Percentiles rank a stretch among this genome's conserved stretches.
Conservation (phyloP, 2,113 vertebrate species). For the Cisticola juncidis region DNA sequence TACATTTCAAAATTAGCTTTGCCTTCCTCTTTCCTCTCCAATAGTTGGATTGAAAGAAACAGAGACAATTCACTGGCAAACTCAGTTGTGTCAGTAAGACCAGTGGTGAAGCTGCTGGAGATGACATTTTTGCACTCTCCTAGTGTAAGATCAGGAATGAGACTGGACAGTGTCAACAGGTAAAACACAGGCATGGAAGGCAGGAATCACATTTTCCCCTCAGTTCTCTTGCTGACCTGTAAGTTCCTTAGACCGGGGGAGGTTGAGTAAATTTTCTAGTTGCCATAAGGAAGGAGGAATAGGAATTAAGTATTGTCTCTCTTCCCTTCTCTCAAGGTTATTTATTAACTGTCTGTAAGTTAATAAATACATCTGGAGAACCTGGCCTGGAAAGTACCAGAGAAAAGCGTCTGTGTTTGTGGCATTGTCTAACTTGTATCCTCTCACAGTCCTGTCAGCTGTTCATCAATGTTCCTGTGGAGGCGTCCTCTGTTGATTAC, state of each 20-base stretch:
- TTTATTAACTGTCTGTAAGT: background rate
- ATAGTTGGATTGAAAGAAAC: background rate
- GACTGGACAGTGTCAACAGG: background rate
- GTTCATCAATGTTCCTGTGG: constrained; percentile 89
- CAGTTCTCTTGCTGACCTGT: background rate
- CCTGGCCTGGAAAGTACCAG: background rate
- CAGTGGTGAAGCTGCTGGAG: background rate
- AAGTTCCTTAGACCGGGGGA: background rate
- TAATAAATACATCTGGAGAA: background rate
- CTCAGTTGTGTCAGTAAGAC: background rate
- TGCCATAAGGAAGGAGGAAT: background rate
- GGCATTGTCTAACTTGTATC: background rate
- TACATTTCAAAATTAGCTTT: background rate
- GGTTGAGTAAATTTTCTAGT: background rate
- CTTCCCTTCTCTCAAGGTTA: background rate
- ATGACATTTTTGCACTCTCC: background rate
- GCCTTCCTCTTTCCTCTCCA: background rate
- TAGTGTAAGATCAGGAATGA: background rate
- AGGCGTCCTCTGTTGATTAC: constrained; percentile 87
- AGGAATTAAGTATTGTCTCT: background rate
- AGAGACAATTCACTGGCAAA: background rate
- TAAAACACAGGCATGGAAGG: background rate
- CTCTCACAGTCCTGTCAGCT: constrained; percentile 85
- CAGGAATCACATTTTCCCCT: background rate
- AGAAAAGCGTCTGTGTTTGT: background rate